Percentiles rank a stretch among this genome's conserved stretches.
Conservation (phyloP, 2,797 vertebrate genomes). For the Morus bassanus region DNA sequence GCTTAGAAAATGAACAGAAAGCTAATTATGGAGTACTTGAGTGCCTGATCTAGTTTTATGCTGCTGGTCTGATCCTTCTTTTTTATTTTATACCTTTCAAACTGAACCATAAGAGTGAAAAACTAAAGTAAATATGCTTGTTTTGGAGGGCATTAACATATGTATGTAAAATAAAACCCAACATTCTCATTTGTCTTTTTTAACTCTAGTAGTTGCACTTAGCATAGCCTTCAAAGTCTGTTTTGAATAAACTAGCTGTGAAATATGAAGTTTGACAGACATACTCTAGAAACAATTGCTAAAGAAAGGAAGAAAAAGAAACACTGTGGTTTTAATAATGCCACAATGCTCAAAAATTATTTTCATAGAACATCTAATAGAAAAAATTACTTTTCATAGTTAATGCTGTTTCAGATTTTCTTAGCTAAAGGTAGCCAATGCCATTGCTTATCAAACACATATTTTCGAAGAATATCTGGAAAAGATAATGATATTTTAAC, state of each 20-base stretch:
- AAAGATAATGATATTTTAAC: not conserved
- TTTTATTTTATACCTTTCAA: not conserved
- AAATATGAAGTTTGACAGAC: conserved; percentile 38
- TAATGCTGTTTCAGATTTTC: not conserved
- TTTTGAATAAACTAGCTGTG: conserved; percentile 37
- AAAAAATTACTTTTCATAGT: not conserved
- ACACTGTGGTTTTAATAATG: not conserved
- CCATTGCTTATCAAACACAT: not conserved
- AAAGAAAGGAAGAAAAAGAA: not conserved
- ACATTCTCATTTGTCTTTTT: not conserved
- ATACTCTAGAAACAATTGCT: not conserved
- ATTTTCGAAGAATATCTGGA: not conserved
- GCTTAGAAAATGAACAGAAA: not conserved
- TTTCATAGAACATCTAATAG: not conserved
- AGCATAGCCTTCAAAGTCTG: not conserved
- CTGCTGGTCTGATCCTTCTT: not conserved
- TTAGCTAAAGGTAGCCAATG: not conserved
- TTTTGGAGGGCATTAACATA: not conserved
- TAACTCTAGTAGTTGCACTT: not conserved
- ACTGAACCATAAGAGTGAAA: not conserved
- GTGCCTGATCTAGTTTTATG: not conserved
- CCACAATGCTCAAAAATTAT: not conserved
- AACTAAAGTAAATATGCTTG: not conserved
- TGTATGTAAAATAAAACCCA: not conserved
- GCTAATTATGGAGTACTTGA: not conserved